phyloP scores from a whole-genome alignment of 2,797 vertebrate species.

The Gila robusta region DNA sequence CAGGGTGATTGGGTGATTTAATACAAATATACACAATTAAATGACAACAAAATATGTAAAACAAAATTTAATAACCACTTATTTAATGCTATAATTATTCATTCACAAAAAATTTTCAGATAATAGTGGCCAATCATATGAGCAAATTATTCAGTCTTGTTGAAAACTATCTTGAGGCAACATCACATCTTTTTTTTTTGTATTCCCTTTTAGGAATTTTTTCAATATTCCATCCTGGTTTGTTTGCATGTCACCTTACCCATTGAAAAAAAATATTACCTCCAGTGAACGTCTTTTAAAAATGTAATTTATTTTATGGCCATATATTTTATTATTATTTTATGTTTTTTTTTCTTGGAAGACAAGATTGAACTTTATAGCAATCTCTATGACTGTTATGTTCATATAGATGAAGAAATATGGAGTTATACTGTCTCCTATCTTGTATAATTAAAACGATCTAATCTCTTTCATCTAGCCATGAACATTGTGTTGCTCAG shows the following conservation, averaged over 20 bases:
- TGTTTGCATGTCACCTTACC: not conserved
- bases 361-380: not conserved
- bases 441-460: not conserved
- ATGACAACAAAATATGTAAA: not conserved
- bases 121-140: not conserved
- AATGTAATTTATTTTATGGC: too few relatives aligned
- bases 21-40: not conserved
- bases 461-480: slow-evolving; percentile 75
- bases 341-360: not conserved
- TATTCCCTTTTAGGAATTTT: too few relatives aligned
- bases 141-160: not conserved
- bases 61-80: not conserved
- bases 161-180: too few relatives aligned
- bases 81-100: not conserved
- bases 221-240: not conserved
- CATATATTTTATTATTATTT: not conserved
- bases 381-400: not conserved
- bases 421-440: not conserved
- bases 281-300: not conserved
- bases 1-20: not conserved
- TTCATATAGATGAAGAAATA: not conserved
- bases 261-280: accelerated
- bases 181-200: not conserved
- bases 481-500: slow-evolving; percentile 97
- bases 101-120: not conserved